Evolutionary conservation across 2,797 vertebrate genomes (phyloP).

Genomic region (Coendou prehensilis): DNA sequence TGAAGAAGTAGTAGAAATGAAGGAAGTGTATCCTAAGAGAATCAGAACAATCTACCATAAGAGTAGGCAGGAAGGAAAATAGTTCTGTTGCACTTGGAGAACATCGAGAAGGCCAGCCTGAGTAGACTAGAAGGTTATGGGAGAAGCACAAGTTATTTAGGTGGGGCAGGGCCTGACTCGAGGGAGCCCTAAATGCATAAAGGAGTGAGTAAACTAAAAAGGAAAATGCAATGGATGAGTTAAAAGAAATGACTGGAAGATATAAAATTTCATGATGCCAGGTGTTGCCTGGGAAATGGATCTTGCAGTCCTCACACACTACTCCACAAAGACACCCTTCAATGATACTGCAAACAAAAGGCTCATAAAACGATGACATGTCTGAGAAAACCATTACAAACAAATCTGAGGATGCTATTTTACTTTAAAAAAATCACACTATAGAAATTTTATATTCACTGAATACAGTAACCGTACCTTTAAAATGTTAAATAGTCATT

Average conservation of each 20-base stretch:
- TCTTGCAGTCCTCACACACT: background rate
- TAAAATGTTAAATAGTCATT: conserved; percentile 54
- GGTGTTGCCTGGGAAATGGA: background rate
- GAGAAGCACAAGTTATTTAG: background rate
- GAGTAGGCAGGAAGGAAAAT: background rate
- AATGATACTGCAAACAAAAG: background rate
- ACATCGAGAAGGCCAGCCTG: background rate
- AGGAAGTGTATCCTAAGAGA: background rate
- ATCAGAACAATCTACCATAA: background rate
- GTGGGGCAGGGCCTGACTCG: background rate
- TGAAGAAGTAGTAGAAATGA: background rate
- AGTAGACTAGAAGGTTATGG: background rate
- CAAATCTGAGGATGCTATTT: background rate
- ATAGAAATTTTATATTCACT: background rate
- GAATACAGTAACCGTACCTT: background rate
- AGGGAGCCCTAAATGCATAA: background rate
- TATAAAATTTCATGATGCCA: conserved; percentile 16
- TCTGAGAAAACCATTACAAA: background rate
- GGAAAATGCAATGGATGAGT: background rate
- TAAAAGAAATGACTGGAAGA: background rate
- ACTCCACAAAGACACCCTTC: background rate
- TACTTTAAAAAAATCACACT: background rate
- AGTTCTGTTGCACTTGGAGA: background rate
- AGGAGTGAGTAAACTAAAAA: background rate
- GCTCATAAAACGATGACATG: background rate